phyloP scores from a whole-genome alignment of 1,140 invertebrate species.

The Caenorhabditis latens region DNA sequence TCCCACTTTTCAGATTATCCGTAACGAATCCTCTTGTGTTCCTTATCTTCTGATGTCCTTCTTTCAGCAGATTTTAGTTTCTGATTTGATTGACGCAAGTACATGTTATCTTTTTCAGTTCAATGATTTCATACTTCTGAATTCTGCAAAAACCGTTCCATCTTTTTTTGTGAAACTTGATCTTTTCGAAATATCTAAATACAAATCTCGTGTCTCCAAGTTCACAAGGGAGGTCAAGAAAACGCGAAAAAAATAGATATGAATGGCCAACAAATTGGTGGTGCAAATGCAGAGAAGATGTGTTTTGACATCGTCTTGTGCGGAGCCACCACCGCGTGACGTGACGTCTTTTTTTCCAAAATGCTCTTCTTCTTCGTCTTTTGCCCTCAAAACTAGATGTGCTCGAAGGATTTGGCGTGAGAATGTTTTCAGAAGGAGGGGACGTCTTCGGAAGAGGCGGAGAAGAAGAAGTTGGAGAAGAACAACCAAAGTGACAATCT shows the following conservation, averaged over 20 bases:
- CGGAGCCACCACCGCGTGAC: conserved; percentile 4
- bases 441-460: neutral
- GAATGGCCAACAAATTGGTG: conserved; percentile 35
- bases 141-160: neutral
- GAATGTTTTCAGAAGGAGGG: neutral
- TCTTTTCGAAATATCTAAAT: neutral
- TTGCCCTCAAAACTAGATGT: conserved; percentile 5
- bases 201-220: neutral
- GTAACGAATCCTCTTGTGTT: no score
- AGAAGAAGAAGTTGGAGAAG: neutral
- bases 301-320: conserved; percentile 3
- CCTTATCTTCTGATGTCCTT: no score
- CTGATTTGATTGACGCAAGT: neutral
- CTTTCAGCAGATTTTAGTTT: no score
- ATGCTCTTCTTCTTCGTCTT: neutral
- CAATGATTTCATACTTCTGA: neutral
- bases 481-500: conserved; percentile 27
- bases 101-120: neutral
- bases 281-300: neutral
- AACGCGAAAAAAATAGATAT: neutral
- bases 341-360: conserved; percentile 16
- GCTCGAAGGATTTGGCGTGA: conserved; percentile 24
- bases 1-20: no score
- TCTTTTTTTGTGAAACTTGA: neutral
- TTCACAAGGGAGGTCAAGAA: neutral